Evolutionary conservation across 2,888 invertebrate species (phyloP).

Genomic region (Alsophila aescularia): DNA sequence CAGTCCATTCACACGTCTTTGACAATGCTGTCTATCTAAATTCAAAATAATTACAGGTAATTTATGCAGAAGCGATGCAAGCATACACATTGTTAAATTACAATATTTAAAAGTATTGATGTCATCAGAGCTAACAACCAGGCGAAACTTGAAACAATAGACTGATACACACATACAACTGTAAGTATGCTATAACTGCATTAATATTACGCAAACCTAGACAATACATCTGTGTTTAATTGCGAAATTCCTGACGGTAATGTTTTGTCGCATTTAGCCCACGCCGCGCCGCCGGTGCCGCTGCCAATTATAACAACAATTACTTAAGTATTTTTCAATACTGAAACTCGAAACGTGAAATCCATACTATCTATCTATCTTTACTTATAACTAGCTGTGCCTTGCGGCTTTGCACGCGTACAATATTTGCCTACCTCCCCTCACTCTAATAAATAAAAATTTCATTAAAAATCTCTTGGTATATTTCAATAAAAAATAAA

Average conservation of each 20-base stretch:
- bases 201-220: conserved; percentile 17
- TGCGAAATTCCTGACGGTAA: conserved; percentile 1
- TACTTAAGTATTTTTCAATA: too few relatives aligned
- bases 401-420: too few relatives aligned
- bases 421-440: too few relatives aligned
- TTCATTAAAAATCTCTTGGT: too few relatives aligned
- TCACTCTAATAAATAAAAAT: too few relatives aligned
- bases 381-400: too few relatives aligned
- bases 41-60: conserved; percentile 7
- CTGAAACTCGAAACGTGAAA: too few relatives aligned
- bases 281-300: not conserved
- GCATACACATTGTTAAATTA: conserved; percentile 20
- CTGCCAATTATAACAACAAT: too few relatives aligned
- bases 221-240: conserved; percentile 7
- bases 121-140: conserved; percentile 34
- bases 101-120: conserved; percentile 32
- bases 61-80: conserved; percentile 4
- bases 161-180: not conserved
- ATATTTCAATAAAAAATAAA: too few relatives aligned
- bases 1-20: not conserved
- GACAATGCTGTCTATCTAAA: conserved; percentile 10
- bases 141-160: conserved; percentile 36
- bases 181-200: conserved; percentile 6
- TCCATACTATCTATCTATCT: too few relatives aligned
- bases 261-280: not conserved